A percentile compares a stretch with the other conserved stretches of the same genome.
These are phyloP conservation scores for Noturus placidus DNA, from an alignment of 2,113 vertebrate species.

Conservation along the genomic window DNA sequence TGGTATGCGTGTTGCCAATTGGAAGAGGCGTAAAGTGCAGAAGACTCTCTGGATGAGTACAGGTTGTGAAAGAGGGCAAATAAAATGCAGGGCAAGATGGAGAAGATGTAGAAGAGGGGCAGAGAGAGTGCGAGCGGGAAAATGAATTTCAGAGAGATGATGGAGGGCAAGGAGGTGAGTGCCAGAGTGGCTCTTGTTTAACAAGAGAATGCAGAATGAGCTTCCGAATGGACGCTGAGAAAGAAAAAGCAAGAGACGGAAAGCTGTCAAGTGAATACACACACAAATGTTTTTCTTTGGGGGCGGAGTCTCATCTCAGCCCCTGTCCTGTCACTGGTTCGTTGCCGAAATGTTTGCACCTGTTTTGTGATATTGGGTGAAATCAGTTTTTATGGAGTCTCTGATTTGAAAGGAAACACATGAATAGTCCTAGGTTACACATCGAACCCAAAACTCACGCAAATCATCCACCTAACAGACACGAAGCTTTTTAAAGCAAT, in stretches of 20 bases:
- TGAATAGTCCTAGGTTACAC: background rate
- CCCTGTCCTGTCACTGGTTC: too few species aligned
- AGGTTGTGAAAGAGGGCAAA: background rate
- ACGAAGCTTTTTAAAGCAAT: background rate
- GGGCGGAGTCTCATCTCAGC: too few species aligned
- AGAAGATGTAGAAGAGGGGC: background rate
- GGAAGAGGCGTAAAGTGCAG: background rate
- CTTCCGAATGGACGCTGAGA: background rate
- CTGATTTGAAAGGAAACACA: too few species aligned
- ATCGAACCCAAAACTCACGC: background rate
- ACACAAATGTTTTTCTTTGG: too few species aligned
- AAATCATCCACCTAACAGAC: background rate
- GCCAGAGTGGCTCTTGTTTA: conserved; percentile 37
- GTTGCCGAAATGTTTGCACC: too few species aligned
- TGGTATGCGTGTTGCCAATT: background rate
- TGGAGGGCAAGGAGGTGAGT: conserved; percentile 36
- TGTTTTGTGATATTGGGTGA: too few species aligned
- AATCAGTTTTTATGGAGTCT: too few species aligned
- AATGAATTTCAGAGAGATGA: conserved; percentile 39
- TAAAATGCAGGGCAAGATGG: background rate
- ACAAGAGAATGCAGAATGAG: conserved; percentile 37
- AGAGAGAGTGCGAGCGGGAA: background rate
- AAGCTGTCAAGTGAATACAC: too few species aligned
- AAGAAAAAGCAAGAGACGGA: conserved; percentile 12
- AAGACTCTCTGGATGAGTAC: background rate